Percentiles rank a stretch among this genome's conserved stretches.
Evolutionary conservation across 2,888 invertebrate genomes (phyloP).

Genomic region (Caenorhabditis auriculariae): DNA sequence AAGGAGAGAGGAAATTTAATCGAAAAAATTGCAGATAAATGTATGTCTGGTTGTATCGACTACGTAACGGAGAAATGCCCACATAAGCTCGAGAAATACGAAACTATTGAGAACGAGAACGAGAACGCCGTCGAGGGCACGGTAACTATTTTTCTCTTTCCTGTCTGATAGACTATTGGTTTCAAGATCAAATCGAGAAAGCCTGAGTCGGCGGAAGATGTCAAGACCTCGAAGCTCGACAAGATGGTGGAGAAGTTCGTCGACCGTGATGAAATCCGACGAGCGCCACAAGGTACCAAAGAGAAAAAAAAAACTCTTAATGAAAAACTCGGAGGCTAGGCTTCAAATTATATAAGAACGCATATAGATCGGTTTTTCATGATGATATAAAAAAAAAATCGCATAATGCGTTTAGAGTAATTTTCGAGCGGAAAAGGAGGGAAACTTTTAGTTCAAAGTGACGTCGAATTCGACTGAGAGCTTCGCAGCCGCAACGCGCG

Average conservation of each 20-base stretch:
- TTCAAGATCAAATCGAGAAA: too few relatives aligned
- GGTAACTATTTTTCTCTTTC: neutral
- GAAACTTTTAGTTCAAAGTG: too few relatives aligned
- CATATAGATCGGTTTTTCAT: too few relatives aligned
- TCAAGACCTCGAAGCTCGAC: neutral
- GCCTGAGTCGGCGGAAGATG: neutral
- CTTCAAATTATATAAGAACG: too few relatives aligned
- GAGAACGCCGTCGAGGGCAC: slow-evolving; percentile 12
- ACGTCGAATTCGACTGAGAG: too few relatives aligned
- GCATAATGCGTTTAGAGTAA: too few relatives aligned
- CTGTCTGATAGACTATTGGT: too few relatives aligned
- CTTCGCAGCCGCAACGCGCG: too few relatives aligned
- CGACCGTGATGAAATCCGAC: slow-evolving; percentile 25
- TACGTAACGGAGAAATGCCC: slow-evolving; percentile 57
- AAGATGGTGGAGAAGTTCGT: slow-evolving; percentile 24
- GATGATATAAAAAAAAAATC: too few relatives aligned
- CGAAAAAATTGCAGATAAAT: slow-evolving; percentile 45
- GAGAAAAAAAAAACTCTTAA: too few relatives aligned
- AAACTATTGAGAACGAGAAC: slow-evolving; percentile 31
- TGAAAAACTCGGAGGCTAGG: too few relatives aligned
- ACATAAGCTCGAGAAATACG: slow-evolving; percentile 54
- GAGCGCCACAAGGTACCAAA: slow-evolving; percentile 18
- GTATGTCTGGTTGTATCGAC: slow-evolving; percentile 58
- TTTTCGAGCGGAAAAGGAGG: too few relatives aligned
- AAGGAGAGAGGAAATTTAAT: neutral